phyloP scores from a whole-genome alignment of 1,140 invertebrate species.

The Calliopsis andreniformis region DNA sequence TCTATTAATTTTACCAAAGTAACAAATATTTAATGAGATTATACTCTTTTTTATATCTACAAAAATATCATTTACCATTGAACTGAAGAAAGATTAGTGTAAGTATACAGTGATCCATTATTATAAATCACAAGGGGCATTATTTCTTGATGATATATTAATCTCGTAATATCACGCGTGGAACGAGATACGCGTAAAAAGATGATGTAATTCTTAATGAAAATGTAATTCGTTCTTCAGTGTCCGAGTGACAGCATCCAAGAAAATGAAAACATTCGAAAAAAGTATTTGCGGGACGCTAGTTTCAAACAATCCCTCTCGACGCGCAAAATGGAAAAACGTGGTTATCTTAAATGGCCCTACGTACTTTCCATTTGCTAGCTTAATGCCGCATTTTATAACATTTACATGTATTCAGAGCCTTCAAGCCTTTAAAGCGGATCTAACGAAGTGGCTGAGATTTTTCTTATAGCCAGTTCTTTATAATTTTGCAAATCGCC shows the following conservation, averaged over 20 bases:
- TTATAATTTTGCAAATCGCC: background rate
- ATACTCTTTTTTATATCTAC: too few species aligned
- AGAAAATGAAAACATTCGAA: background rate
- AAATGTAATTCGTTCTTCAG: background rate
- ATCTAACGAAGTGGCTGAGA: background rate
- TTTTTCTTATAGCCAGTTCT: background rate
- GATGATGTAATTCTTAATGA: background rate
- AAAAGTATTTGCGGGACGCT: background rate
- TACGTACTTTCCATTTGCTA: conserved; percentile 1
- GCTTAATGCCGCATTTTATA: conserved; percentile 5
- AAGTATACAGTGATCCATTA: too few species aligned
- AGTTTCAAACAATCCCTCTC: conserved; percentile 3
- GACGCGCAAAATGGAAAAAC: background rate
- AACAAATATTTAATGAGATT: too few species aligned
- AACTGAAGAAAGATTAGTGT: too few species aligned
- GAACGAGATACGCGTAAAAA: background rate
- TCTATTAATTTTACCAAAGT: too few species aligned
- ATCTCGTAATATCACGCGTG: background rate
- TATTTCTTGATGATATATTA: background rate
- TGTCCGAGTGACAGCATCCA: background rate
- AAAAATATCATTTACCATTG: too few species aligned
- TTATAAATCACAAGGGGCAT: too few species aligned
- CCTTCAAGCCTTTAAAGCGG: background rate
- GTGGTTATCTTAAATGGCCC: background rate
- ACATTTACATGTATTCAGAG: conserved; percentile 7